Percentiles rank a stretch among this genome's conserved stretches.
Conservation (phyloP, 2,113 vertebrate genomes). For the Fregata magnificens region DNA sequence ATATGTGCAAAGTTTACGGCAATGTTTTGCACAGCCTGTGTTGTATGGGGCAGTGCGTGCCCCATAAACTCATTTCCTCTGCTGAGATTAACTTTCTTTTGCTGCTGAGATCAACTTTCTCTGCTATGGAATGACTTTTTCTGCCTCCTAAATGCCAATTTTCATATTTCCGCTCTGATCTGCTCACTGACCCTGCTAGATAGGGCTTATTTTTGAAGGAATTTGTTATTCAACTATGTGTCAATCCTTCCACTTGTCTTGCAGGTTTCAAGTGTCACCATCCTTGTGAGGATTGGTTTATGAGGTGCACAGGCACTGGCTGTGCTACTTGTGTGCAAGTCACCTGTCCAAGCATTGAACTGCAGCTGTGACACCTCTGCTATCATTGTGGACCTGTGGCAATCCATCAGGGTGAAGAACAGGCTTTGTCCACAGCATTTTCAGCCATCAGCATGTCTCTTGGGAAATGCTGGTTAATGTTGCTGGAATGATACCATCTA, state of each 20-base stretch:
- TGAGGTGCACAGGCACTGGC: neutral
- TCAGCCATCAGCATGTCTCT: neutral
- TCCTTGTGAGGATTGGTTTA: neutral
- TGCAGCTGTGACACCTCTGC: neutral
- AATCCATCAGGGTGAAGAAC: neutral
- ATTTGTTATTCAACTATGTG: neutral
- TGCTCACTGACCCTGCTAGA: neutral
- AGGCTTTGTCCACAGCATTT: neutral
- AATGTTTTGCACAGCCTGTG: neutral
- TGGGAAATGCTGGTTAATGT: neutral
- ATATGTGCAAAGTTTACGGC: neutral
- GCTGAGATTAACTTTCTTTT: neutral
- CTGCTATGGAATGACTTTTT: neutral
- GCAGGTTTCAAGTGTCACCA: neutral
- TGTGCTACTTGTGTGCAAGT: neutral
- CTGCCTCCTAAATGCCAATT: neutral
- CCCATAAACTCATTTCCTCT: neutral
- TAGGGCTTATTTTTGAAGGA: neutral
- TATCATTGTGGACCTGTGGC: neutral
- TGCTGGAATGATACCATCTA: neutral
- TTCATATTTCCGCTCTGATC: neutral
- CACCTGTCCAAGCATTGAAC: neutral
- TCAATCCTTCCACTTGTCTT: neutral
- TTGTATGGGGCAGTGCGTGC: neutral
- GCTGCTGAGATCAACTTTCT: neutral